Conservation (phyloP, 2,113 vertebrate species). For the Sinocyclocheilus anshuiensis region DNA sequence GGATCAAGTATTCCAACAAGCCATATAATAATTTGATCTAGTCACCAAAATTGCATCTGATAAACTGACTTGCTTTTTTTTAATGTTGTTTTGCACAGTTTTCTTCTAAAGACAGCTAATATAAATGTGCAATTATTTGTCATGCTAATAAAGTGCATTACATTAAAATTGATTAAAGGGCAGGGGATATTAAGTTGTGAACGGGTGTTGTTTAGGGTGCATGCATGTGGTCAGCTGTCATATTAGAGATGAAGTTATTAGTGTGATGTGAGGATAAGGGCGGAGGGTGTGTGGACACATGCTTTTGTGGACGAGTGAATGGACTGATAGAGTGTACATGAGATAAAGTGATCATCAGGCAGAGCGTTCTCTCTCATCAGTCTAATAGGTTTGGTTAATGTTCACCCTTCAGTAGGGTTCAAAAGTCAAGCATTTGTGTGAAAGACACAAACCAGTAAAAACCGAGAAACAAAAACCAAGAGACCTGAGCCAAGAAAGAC, state of each 20-base stretch:
- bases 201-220: neutral
- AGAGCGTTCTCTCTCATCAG: neutral
- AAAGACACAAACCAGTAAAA: neutral
- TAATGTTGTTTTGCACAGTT: neutral
- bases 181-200: neutral
- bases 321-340: neutral
- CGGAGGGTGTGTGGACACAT: neutral
- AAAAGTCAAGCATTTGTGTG: conserved; percentile 62
- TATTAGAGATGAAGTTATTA: neutral
- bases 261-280: neutral
- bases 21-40: neutral
- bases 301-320: neutral
- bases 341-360: conserved; percentile 18
- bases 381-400: conserved; percentile 64
- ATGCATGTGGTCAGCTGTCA: neutral
- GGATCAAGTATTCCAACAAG: neutral
- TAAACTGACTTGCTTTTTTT: neutral
- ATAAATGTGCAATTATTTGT: neutral
- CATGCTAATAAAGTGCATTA: neutral
- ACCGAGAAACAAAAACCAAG: conserved; percentile 3
- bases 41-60: too few relatives aligned
- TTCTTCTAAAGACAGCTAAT: neutral
- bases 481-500: neutral
- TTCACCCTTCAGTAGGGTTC: conserved; percentile 58
- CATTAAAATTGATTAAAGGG: neutral